Conservation (phyloP, 53 echinoderm and acorn worm species). For the Pentamera pediparva region DNA sequence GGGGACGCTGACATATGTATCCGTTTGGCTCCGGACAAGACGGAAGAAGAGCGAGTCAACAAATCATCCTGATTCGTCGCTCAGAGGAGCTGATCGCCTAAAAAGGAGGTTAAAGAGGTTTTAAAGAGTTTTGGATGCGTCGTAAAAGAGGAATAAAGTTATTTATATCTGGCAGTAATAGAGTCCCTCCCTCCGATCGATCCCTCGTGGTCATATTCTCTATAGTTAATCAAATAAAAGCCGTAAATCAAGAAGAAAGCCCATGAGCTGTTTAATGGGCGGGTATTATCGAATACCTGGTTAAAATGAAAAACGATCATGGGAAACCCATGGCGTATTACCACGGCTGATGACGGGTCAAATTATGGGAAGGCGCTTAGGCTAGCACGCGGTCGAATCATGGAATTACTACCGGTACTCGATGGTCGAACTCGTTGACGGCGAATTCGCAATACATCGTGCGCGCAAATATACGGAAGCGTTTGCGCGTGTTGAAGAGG, state of each 20-base stretch:
- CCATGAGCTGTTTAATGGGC: neutral
- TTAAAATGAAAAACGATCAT: no score
- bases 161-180: neutral
- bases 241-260: neutral
- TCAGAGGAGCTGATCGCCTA: neutral
- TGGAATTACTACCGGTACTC: no score
- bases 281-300: no score
- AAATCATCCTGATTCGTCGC: constrained; percentile 30
- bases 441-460: no score
- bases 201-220: neutral
- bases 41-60: neutral
- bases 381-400: no score
- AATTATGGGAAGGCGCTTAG: no score
- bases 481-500: no score
- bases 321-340: no score
- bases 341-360: no score
- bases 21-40: neutral
- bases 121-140: constrained; percentile 6
- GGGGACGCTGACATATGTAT: constrained; percentile 22
- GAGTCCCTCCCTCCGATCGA: no score
- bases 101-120: constrained; percentile 23
- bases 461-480: no score
- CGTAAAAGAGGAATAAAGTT: neutral
- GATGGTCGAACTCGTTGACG: no score
- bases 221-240: neutral